Evolutionary conservation across 1,140 invertebrate species (phyloP).

Genomic region (Teleopsis dalmanni): DNA sequence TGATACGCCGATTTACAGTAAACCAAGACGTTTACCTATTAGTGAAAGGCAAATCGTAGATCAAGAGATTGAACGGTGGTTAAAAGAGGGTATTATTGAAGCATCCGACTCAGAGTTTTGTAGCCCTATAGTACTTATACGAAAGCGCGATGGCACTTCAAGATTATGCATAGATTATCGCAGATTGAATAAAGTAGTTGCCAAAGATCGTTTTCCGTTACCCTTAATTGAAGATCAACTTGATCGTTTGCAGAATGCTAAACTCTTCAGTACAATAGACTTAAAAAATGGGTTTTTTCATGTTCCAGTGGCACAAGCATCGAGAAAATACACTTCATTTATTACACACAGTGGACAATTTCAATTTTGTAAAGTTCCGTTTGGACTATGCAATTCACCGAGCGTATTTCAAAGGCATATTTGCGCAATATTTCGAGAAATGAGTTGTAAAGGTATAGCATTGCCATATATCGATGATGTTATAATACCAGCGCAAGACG

Average conservation of each 20-base stretch:
- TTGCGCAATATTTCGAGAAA: conserved; percentile 6
- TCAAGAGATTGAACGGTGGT: conserved; percentile 22
- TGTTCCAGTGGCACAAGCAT: neutral
- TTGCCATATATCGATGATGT: conserved; percentile 11
- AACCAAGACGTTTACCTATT: conserved; percentile 23
- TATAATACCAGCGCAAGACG: conserved; percentile 8
- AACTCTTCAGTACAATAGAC: conserved; percentile 25
- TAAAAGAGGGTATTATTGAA: conserved; percentile 24
- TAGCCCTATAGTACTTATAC: neutral
- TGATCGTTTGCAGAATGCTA: conserved; percentile 15
- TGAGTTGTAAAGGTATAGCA: conserved; percentile 3
- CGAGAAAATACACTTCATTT: too few relatives aligned
- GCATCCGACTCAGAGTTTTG: conserved; percentile 22
- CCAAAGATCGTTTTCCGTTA: conserved; percentile 31
- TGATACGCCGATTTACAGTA: conserved; percentile 20
- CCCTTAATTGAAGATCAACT: conserved; percentile 33
- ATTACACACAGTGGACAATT: conserved; percentile 7
- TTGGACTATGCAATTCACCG: conserved; percentile 11
- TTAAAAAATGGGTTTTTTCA: conserved; percentile 15
- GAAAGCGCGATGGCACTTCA: conserved; percentile 33
- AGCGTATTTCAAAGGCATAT: conserved; percentile 8
- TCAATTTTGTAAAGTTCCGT: conserved; percentile 5
- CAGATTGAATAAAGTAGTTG: conserved; percentile 40
- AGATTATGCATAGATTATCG: conserved; percentile 50
- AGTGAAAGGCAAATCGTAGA: neutral